These are phyloP conservation scores for Montipora capitata DNA, from an alignment of 92 coral and sea anemone genomes.

Conservation along the genomic window DNA sequence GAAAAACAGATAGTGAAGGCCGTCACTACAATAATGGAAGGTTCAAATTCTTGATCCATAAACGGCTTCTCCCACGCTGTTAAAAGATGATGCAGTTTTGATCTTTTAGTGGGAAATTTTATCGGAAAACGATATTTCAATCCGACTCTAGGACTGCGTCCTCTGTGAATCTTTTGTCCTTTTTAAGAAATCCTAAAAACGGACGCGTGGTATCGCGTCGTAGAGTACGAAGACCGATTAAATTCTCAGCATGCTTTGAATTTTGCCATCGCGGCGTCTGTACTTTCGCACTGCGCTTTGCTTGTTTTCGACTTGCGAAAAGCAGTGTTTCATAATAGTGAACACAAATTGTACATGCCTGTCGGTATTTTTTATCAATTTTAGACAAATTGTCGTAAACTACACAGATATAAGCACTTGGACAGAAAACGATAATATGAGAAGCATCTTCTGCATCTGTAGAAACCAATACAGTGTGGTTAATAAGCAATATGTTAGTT, in stretches of 20 bases:
- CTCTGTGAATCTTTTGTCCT: neutral
- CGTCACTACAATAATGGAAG: no score
- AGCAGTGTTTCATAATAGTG: no score
- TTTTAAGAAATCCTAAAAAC: neutral
- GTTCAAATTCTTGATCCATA: neutral
- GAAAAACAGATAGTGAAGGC: no score
- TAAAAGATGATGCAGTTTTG: no score
- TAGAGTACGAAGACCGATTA: neutral
- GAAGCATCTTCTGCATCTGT: no score
- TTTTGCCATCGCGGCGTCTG: neutral
- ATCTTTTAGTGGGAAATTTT: neutral
- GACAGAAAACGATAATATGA: no score
- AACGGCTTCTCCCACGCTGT: neutral
- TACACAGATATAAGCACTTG: no score
- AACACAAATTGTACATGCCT: no score
- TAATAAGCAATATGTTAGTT: no score
- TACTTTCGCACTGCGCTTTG: neutral
- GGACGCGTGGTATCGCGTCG: neutral
- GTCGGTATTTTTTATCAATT: no score
- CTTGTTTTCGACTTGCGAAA: neutral
- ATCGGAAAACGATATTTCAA: neutral
- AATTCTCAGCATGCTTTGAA: neutral
- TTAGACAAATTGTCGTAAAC: no score
- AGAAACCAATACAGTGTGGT: no score
- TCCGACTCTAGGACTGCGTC: constrained; percentile 12